Conservation (phyloP, 2,888 invertebrate species). For the Scaptomyza parva region DNA sequence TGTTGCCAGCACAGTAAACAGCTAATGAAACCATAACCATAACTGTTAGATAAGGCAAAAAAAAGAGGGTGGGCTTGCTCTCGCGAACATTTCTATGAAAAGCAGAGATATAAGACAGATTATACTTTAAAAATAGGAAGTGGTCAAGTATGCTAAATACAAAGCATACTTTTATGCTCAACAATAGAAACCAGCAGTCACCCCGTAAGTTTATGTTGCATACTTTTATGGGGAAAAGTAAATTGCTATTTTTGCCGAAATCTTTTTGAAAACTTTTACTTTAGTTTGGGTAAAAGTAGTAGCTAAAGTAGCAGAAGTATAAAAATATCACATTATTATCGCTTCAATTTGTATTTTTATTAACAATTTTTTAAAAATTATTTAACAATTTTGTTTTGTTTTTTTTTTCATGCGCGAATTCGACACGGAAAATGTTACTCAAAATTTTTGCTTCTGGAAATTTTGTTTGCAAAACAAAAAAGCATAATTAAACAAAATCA, state of each 20-base stretch:
- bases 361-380: constrained; percentile 78
- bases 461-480: constrained; percentile 54
- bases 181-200: too few relatives aligned
- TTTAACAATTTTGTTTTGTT: constrained; percentile 76
- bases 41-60: constrained; percentile 16
- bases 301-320: too few relatives aligned
- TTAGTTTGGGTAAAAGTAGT: too few relatives aligned
- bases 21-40: constrained; percentile 53
- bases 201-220: too few relatives aligned
- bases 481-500: constrained; percentile 47
- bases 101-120: too few relatives aligned
- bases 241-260: too few relatives aligned
- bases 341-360: constrained; percentile 73
- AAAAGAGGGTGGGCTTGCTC: background rate
- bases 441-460: constrained; percentile 58
- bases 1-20: constrained; percentile 16
- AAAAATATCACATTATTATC: constrained; percentile 27
- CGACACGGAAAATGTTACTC: constrained; percentile 64
- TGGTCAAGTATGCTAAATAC: background rate
- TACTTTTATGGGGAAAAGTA: too few relatives aligned
- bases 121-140: background rate
- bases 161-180: background rate
- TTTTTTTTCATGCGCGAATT: constrained; percentile 57
- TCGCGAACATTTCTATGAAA: constrained; percentile 7
- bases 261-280: too few relatives aligned